Evolutionary conservation across 1,140 invertebrate genomes (phyloP).

Genomic region (Brachionus asplanchnoidis): DNA sequence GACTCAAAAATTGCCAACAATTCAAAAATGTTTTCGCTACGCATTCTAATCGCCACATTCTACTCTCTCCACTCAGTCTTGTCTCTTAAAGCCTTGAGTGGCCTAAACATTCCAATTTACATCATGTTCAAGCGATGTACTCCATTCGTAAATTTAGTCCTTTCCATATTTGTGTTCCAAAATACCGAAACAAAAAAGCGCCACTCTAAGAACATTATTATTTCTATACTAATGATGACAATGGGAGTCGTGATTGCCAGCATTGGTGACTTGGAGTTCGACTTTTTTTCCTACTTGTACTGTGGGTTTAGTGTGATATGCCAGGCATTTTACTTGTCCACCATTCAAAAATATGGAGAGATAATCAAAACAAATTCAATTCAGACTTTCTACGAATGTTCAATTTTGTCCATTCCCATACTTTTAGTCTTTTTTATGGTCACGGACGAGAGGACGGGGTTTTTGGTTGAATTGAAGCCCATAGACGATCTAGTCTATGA

Average conservation of each 20-base stretch:
- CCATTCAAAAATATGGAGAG: slow-evolving; percentile 57
- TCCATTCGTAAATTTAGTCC: slow-evolving; percentile 57
- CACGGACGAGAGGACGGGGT: slow-evolving; percentile 47
- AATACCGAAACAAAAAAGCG: slow-evolving; percentile 46
- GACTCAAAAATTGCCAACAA: neutral
- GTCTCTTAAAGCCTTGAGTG: slow-evolving; percentile 57
- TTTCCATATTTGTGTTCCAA: slow-evolving; percentile 55
- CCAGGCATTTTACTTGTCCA: slow-evolving; percentile 58
- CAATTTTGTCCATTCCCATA: slow-evolving; percentile 58
- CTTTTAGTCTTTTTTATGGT: slow-evolving; percentile 49
- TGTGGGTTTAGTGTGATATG: slow-evolving; percentile 58
- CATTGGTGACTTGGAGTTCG: slow-evolving; percentile 59
- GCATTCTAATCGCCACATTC: slow-evolving; percentile 49
- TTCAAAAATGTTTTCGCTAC: neutral
- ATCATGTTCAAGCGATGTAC: slow-evolving; percentile 60
- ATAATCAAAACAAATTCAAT: slow-evolving; percentile 48
- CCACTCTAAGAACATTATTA: slow-evolving; percentile 51
- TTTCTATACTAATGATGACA: slow-evolving; percentile 54
- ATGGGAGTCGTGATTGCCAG: slow-evolving; percentile 59
- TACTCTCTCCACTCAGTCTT: slow-evolving; percentile 58
- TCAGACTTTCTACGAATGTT: slow-evolving; percentile 57
- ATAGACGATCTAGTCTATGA: slow-evolving; percentile 40
- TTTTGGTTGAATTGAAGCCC: neutral
- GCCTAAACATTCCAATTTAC: slow-evolving; percentile 62
- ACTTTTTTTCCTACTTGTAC: slow-evolving; percentile 55